Evolutionary conservation across 2,113 vertebrate genomes (phyloP).

Genomic region (Otus sunia): DNA sequence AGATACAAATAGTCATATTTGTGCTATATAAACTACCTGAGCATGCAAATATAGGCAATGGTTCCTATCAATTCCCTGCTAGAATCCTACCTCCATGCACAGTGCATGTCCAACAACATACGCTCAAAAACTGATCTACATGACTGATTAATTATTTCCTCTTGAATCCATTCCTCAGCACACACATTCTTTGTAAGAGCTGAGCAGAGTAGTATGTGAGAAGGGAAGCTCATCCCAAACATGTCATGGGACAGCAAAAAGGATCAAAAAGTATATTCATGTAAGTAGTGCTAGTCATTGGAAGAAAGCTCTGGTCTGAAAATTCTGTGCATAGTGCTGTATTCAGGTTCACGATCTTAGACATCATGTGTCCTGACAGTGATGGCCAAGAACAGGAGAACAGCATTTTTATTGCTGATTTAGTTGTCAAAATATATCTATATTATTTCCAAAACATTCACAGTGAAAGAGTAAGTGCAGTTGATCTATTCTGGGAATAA

Average conservation of each 20-base stretch:
- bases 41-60: neutral
- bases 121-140: neutral
- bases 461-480: neutral
- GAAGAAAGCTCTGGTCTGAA: neutral
- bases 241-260: neutral
- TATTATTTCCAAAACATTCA: neutral
- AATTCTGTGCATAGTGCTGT: neutral
- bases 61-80: neutral
- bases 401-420: neutral
- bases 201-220: neutral
- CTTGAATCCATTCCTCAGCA: neutral
- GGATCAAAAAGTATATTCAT: neutral
- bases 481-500: neutral
- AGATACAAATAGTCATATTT: neutral
- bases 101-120: neutral
- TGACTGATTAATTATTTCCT: neutral
- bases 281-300: neutral
- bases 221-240: neutral
- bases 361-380: neutral
- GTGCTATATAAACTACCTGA: neutral
- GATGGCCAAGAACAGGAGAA: neutral
- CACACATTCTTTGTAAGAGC: neutral
- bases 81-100: neutral
- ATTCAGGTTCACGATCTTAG: neutral
- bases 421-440: neutral